phyloP scores from a whole-genome alignment of 53 echinoderm and acorn worm genomes.

The Arbacia lixula region DNA sequence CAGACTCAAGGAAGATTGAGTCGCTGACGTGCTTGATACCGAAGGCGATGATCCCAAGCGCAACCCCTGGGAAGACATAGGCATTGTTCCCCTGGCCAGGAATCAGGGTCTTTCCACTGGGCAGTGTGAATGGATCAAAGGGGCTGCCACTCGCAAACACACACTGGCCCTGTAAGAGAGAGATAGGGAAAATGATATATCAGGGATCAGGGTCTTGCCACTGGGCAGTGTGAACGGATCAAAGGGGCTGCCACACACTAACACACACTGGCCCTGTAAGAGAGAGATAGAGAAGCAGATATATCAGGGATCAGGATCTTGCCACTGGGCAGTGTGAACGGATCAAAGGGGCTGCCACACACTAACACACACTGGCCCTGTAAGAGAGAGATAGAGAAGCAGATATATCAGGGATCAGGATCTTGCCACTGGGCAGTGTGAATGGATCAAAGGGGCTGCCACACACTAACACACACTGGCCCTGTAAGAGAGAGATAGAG shows the following conservation, averaged over 20 bases:
- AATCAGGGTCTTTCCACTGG: slow-evolving; percentile 73
- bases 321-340: slow-evolving; percentile 78
- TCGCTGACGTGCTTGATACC: slow-evolving; percentile 85
- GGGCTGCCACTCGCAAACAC: slow-evolving; percentile 98
- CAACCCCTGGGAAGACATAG: slow-evolving; percentile 97
- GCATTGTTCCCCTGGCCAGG: slow-evolving; percentile 98
- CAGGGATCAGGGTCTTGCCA: slow-evolving; percentile 82
- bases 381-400: slow-evolving; percentile 6
- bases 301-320: slow-evolving; percentile 63
- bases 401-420: slow-evolving; percentile 68
- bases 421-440: slow-evolving; percentile 76
- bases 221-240: slow-evolving; percentile 73
- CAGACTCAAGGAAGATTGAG: slow-evolving; percentile 86
- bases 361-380: slow-evolving; percentile 97
- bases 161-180: slow-evolving; percentile 78
- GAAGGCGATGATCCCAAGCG: slow-evolving; percentile 85
- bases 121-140: slow-evolving; percentile 77
- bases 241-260: slow-evolving; percentile 97
- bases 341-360: slow-evolving; percentile 91
- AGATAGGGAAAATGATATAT: too few relatives aligned
- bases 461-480: slow-evolving; percentile 93
- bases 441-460: slow-evolving; percentile 90
- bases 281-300: too few relatives aligned
- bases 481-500: slow-evolving; percentile 76
- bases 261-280: slow-evolving; percentile 86